phyloP scores from a whole-genome alignment of 1,140 invertebrate species.

The Pollicipes pollicipes region DNA sequence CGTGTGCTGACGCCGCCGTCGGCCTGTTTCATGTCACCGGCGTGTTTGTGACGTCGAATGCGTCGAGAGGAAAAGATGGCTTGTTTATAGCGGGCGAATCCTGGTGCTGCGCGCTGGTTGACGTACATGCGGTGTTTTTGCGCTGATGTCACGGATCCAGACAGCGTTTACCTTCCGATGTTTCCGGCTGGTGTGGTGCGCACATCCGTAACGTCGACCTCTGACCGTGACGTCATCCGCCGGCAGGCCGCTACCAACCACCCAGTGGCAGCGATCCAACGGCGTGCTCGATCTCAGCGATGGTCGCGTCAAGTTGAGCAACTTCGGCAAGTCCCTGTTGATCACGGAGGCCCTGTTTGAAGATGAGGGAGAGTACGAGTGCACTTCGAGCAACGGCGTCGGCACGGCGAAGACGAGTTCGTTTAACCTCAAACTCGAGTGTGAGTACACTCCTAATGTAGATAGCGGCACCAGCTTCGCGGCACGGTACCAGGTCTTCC shows the following conservation, averaged over 20 bases:
- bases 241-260: conserved; percentile 31
- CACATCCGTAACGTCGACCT: no score
- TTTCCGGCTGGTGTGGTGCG: no score
- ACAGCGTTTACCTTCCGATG: no score
- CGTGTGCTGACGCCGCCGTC: no score
- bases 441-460: conserved; percentile 15
- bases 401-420: conserved; percentile 64
- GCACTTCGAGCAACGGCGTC: conserved; percentile 77
- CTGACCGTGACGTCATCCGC: no score
- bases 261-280: conserved; percentile 55
- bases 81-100: no score
- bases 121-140: no score
- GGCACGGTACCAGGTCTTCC: not conserved
- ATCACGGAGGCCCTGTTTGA: conserved; percentile 68
- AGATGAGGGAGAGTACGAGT: conserved; percentile 72
- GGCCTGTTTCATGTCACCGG: no score
- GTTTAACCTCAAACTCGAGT: conserved; percentile 57
- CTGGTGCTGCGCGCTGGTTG: no score
- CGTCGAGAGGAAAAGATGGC: no score
- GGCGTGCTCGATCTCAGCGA: conserved; percentile 27
- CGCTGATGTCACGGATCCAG: no score
- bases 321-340: conserved; percentile 80
- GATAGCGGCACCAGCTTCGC: not conserved
- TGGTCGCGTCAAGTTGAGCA: conserved; percentile 45
- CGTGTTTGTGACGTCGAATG: no score